Percentiles rank a stretch among this genome's conserved stretches.
Conservation (phyloP, 1,140 invertebrate genomes). For the Arctopsyche grandis region DNA sequence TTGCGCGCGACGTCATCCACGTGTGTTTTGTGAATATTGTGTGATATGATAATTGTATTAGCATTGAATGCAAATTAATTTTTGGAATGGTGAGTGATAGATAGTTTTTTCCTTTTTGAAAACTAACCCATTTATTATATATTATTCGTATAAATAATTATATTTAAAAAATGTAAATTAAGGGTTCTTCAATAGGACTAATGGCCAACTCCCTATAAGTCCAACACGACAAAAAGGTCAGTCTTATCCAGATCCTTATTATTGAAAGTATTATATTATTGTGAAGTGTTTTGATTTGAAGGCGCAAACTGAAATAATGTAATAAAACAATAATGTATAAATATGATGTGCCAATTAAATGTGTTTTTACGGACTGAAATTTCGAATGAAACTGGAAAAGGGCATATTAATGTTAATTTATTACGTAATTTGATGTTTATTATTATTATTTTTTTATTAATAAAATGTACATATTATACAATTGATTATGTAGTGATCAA, state of each 20-base stretch:
- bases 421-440: neutral
- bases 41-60: slow-evolving; percentile 37
- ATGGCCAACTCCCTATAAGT: no score
- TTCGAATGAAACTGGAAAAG: no score
- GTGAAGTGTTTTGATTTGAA: no score
- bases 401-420: no score
- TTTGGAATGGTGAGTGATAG: neutral
- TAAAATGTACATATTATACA: neutral
- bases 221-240: no score
- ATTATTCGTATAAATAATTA: neutral
- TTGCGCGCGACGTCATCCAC: neutral
- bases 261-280: no score
- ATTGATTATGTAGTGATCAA: slow-evolving; percentile 10
- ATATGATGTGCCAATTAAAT: no score
- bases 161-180: neutral
- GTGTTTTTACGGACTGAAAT: no score
- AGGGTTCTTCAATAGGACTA: no score
- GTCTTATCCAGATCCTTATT: no score
- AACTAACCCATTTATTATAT: neutral
- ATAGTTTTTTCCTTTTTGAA: neutral
- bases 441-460: neutral
- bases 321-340: no score
- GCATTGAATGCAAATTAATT: slow-evolving; percentile 36
- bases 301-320: no score
- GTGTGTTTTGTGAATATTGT: slow-evolving; percentile 34